Base-by-base conservation (phyloP, 2,888 invertebrate species). In the Dexiosoma caninum region DNA sequence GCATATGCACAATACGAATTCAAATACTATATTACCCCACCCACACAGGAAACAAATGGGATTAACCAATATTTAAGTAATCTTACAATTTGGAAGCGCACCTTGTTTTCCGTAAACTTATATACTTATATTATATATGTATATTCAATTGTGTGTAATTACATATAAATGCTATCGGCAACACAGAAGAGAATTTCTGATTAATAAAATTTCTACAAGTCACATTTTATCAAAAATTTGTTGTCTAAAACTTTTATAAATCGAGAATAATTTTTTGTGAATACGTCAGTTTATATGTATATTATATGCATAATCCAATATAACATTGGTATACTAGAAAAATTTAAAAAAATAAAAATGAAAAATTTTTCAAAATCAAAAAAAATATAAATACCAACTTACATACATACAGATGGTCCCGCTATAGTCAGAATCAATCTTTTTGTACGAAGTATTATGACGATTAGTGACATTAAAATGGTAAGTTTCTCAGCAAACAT, bases 391-490 rank as follows among this genome's bases (percentile, higher is more conserved):
- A 70, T 49, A 80, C 71, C 76, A 77, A 76, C 81, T 72, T 76
- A 76, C 77, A 81, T 81, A 81, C 77, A 81, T 81, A 83, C 93
- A 96, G 97, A 97, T 95, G 97, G 97, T 91, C 97, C 98, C 90
- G 97, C 98, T 91, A 94, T 97, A 93, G 98, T 98, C 92, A 95
- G 94, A 93, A 96, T 98, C 92, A 98, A 98, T 95, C 95, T 97
- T 93, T 97, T 97, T 95, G 96, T 98, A 92, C 93, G 98, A 93
- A 97, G 96, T 95, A 97, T 98, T 91, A 96, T 96, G 91, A 97
- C 97, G 91, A 98, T 98, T 93, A 98, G 97, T 94, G 98, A 98
- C 94, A 97, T 96, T 92, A 97, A 97, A 93, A 98, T 98, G 98
- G 98, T 98, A 95, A 97, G 97, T 96, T 78, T 91, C 78, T 83